Conservation (phyloP, 92 coral and sea anemone genomes). For the Paragorgia papillata region DNA sequence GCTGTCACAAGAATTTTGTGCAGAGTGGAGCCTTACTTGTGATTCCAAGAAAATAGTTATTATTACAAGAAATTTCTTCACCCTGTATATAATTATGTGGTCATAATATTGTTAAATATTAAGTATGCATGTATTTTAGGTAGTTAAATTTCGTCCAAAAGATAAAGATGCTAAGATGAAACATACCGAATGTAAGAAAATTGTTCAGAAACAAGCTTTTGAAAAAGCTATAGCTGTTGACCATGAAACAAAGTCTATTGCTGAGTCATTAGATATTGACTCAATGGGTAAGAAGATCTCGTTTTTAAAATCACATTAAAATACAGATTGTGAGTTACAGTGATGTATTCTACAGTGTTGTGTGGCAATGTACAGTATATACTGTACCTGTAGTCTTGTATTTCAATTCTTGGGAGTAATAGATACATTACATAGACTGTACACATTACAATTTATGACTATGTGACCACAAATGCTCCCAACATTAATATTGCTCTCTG, state of each 20-base stretch:
- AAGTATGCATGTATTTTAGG: conserved; percentile 62
- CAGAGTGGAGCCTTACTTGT: too few relatives aligned
- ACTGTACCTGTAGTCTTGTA: too few relatives aligned
- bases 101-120: too few relatives aligned
- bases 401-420: conserved; percentile 43
- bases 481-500: conserved; percentile 58
- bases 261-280: conserved; percentile 69
- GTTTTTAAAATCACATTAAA: background rate
- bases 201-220: conserved; percentile 86
- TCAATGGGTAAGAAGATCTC: conserved; percentile 65
- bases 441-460: too few relatives aligned
- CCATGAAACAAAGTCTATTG: conserved; percentile 63
- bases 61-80: too few relatives aligned
- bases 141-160: conserved; percentile 87
- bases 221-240: conserved; percentile 95
- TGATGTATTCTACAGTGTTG: conserved; percentile 7
- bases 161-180: conserved; percentile 92
- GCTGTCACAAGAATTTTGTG: background rate
- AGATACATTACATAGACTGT: conserved; percentile 52
- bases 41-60: too few relatives aligned
- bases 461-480: conserved; percentile 61
- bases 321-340: background rate
- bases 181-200: conserved; percentile 90
- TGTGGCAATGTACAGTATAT: too few relatives aligned
- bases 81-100: background rate